Conservation (phyloP, 2,888 invertebrate genomes). For the Siphlonurus alternatus region DNA sequence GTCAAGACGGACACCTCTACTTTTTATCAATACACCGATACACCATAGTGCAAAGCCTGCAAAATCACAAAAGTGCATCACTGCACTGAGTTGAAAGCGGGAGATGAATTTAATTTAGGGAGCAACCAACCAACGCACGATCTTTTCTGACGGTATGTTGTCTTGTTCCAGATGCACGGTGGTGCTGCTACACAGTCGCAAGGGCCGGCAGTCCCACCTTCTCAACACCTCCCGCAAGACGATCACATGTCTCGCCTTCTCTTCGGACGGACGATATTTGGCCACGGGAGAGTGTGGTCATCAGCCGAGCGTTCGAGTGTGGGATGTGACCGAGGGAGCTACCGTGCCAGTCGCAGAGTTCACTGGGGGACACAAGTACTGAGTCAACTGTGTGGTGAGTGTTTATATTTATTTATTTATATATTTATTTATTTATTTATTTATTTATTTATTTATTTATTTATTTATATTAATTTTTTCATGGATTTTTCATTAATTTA, state of each 20-base stretch:
- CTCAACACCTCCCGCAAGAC: conserved; percentile 80
- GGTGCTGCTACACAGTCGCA: conserved; percentile 76
- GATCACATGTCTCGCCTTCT: conserved; percentile 83
- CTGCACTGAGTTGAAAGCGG: too few relatives aligned
- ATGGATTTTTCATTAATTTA: neutral
- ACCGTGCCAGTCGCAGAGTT: conserved; percentile 78
- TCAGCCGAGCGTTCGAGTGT: conserved; percentile 78
- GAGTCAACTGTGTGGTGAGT: conserved; percentile 88
- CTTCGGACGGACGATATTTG: conserved; percentile 78
- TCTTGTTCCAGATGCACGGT: conserved; percentile 65
- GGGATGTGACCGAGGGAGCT: conserved; percentile 48
- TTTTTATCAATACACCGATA: too few relatives aligned
- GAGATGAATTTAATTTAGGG: too few relatives aligned
- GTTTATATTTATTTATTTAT: conserved; percentile 10
- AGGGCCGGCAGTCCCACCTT: conserved; percentile 67
- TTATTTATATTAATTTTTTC: conserved; percentile 1
- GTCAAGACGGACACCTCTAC: too few relatives aligned
- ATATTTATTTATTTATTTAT: neutral
- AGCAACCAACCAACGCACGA: too few relatives aligned
- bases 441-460: conserved; percentile 1
- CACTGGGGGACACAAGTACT: conserved; percentile 93
- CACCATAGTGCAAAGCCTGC: too few relatives aligned
- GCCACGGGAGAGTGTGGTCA: conserved; percentile 94
- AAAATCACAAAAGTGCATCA: too few relatives aligned
- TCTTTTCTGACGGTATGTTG: too few relatives aligned